phyloP scores from a whole-genome alignment of 2,888 invertebrate species.

The Acanthoscelides obtectus region DNA sequence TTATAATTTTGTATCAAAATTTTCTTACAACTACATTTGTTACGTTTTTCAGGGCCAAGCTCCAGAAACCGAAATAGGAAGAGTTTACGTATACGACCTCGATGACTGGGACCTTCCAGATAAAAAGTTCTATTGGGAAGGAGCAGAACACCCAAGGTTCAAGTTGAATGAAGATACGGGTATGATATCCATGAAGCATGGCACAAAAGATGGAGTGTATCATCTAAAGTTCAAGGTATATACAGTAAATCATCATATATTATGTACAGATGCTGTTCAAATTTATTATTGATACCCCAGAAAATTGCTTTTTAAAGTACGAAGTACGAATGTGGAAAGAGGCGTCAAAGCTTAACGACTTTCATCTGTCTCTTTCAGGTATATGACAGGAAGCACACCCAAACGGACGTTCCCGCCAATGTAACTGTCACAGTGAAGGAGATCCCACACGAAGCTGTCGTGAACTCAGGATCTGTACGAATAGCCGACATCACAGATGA shows the following conservation, averaged over 20 bases:
- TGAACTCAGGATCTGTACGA: conserved; percentile 91
- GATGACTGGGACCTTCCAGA: conserved; percentile 99
- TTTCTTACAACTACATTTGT: too few relatives aligned
- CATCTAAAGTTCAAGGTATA: conserved; percentile 75
- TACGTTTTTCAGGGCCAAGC: conserved; percentile 36
- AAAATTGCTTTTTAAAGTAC: too few relatives aligned
- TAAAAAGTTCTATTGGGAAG: conserved; percentile 95
- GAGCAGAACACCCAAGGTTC: conserved; percentile 75
- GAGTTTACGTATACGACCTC: conserved; percentile 95
- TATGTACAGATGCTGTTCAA: too few relatives aligned
- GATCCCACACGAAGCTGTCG: conserved; percentile 92
- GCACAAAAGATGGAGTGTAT: conserved; percentile 83
- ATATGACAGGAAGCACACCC: conserved; percentile 90
- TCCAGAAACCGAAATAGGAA: conserved; percentile 50
- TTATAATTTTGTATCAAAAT: too few relatives aligned
- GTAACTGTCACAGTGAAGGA: conserved; percentile 92
- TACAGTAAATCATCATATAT: too few relatives aligned
- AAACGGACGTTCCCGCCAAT: conserved; percentile 93
- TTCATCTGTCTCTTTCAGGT: conserved; percentile 15
- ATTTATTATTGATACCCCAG: too few relatives aligned
- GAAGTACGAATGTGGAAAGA: too few relatives aligned
- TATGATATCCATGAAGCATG: conserved; percentile 92
- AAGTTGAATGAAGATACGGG: conserved; percentile 88
- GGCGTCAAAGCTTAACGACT: too few relatives aligned
- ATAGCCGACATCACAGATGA: conserved; percentile 93